Base-by-base conservation (phyloP, 2,113 vertebrate genomes). In the Pterophyllum scalare region DNA sequence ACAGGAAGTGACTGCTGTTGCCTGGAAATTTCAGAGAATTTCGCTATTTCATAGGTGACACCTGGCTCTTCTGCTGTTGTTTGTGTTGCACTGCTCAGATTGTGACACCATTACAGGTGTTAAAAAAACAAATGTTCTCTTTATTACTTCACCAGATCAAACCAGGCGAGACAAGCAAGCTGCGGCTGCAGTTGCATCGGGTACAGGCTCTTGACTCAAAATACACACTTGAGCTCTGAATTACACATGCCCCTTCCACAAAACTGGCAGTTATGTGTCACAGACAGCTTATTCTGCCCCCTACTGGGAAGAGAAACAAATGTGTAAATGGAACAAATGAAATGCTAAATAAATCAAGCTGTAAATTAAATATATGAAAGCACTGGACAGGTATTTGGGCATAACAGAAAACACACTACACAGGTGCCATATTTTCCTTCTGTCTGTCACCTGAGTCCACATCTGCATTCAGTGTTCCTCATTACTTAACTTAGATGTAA, bases 1-100 rank as follows among this genome's bases (percentile, higher is more conserved):
- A 95, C 94, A 95, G 94, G 94, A 95, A 92, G 89, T 86, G 80
- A 65, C 24, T 43, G 64, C 22, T 75, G 26, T 75, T 82, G 54
- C 74, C 77, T 89, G 87, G 82, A 88, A 94, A 90, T 93, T 83
- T 89, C 67, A 49, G 78, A 88, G 88, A 93, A 94, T 85, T 87
- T 87, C 58, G 77, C 80, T n/a, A 26, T 54, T 76, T 57, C 46
- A 72, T 49, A 65, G 58, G 77, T 85, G 89, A 54, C 31, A 74
- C 56, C 54, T 10, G 20, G 2, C 17, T 17, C 13, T 20, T 64
- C 75, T 15, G 20, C 26, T 59, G 49, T 17, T 46, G 22, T 77
- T 72, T 38, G 22, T 72, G 46, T 49, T 49, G 1, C 46, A 49
- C 14, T 15, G 5, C 46, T 49, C 46, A 49, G 15, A 49, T 26